These are phyloP conservation scores for Sycobia sp. DNA, from an alignment of 1,140 invertebrate species.

Conservation along the genomic window DNA sequence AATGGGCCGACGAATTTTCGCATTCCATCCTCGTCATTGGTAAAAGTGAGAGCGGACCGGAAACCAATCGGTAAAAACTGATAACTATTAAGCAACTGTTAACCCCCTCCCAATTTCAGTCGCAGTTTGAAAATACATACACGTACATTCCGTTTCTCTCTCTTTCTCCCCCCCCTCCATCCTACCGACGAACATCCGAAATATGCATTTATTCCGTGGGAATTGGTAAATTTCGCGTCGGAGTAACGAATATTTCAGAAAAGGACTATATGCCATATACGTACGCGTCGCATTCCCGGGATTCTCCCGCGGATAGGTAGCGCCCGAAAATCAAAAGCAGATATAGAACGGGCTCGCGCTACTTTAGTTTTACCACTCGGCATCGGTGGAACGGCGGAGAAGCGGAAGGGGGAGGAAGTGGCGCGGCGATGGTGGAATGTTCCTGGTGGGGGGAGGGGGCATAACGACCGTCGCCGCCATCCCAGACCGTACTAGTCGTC, in stretches of 20 bases:
- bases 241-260: conserved; percentile 3
- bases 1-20: no score
- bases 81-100: no score
- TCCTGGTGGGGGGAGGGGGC: no score
- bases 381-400: no score
- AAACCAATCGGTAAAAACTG: no score
- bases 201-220: not conserved
- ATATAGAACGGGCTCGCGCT: conserved; percentile 12
- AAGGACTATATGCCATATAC: not conserved
- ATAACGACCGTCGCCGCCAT: conserved; percentile 17
- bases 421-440: conserved; percentile 19
- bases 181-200: not conserved
- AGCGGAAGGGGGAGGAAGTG: no score
- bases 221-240: conserved; percentile 6
- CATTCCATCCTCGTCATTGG: no score
- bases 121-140: no score
- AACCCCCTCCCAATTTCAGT: no score
- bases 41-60: no score
- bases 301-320: conserved; percentile 9
- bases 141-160: no score
- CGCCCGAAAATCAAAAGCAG: conserved; percentile 31
- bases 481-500: not conserved
- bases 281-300: conserved; percentile 13
- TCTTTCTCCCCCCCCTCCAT: no score
- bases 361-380: conserved; percentile 22